These are phyloP conservation scores for Drosophila pallidifrons DNA, from an alignment of 1,140 invertebrate genomes.

Conservation along the genomic window DNA sequence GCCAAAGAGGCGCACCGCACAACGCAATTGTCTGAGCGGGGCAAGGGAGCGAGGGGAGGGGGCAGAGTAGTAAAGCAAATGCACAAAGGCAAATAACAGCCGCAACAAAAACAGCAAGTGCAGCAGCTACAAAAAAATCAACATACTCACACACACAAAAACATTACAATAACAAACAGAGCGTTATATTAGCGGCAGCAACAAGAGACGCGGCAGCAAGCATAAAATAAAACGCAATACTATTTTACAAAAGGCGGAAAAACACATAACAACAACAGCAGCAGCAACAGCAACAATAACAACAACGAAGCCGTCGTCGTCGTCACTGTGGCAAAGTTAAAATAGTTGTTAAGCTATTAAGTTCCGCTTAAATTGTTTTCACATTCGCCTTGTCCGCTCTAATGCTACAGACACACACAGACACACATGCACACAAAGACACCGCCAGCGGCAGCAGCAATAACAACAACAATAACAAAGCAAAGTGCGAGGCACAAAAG, in stretches of 20 bases:
- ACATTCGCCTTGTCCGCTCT: conserved; percentile 67
- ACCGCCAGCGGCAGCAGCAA: conserved; percentile 52
- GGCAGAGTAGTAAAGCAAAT: background rate
- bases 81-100: conserved; percentile 15
- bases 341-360: conserved; percentile 81
- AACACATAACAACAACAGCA: conserved; percentile 56
- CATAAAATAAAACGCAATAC: conserved; percentile 80
- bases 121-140: conserved; percentile 26
- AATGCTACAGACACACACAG: conserved; percentile 48
- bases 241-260: conserved; percentile 65
- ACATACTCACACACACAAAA: conserved; percentile 17
- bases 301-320: background rate
- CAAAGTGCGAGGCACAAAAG: conserved; percentile 75
- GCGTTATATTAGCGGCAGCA: conserved; percentile 11
- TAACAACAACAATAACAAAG: conserved; percentile 46
- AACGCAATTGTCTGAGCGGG: conserved; percentile 59
- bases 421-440: conserved; percentile 22
- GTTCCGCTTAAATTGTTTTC: conserved; percentile 81
- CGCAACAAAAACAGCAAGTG: conserved; percentile 23
- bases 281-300: conserved; percentile 11
- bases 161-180: conserved; percentile 23
- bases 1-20: conserved; percentile 58
- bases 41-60: background rate
- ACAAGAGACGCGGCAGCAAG: conserved; percentile 22
- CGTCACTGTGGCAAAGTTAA: conserved; percentile 54